Conservation (phyloP, 2,113 vertebrate genomes). For the Ardeotis arabs region DNA sequence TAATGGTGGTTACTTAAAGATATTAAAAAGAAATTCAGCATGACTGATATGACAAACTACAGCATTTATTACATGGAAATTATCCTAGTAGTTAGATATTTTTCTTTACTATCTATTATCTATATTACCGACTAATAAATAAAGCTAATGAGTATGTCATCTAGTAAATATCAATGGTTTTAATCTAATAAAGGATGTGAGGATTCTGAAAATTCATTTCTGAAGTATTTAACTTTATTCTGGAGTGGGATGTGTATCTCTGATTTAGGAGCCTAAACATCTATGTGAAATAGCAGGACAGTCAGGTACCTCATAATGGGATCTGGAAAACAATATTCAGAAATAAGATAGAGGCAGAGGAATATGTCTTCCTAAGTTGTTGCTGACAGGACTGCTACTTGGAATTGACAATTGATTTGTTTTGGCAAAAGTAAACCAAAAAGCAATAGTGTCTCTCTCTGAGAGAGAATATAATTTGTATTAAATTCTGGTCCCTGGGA, state of each 20-base stretch:
- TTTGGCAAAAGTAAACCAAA: background rate
- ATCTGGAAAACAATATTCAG: background rate
- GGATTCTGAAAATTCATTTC: background rate
- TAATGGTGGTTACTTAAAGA: background rate
- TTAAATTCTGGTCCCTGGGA: background rate
- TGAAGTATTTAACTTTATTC: background rate
- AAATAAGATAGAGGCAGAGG: background rate
- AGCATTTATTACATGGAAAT: constrained; percentile 24
- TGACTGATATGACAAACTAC: background rate
- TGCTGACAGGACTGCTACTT: background rate
- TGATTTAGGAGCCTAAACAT: background rate
- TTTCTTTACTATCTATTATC: constrained; percentile 42
- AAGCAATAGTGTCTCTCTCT: background rate
- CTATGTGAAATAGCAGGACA: background rate
- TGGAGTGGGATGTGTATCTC: background rate
- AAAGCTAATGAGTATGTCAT: constrained; percentile 13
- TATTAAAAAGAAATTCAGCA: background rate
- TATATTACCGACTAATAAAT: constrained; percentile 20
- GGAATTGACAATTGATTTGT: background rate
- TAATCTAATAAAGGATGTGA: background rate
- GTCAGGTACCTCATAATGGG: background rate
- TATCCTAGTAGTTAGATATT: background rate
- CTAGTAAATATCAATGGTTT: background rate
- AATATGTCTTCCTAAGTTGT: background rate
- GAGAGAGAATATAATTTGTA: background rate